Conservation (phyloP, 2,888 invertebrate species). For the Dinocampus coccinellae region DNA sequence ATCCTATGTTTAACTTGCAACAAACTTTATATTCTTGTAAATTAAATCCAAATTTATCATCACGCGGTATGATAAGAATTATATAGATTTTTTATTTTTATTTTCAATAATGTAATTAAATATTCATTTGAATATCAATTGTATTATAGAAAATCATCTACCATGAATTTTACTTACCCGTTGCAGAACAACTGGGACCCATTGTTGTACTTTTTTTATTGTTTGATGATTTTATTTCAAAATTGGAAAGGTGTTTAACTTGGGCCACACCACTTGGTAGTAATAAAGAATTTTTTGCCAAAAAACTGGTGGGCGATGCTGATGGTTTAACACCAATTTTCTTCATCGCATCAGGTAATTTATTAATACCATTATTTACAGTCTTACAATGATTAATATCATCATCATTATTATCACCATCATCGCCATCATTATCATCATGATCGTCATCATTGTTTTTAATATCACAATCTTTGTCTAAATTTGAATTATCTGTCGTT, state of each 20-base stretch:
- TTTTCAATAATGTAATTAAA: neutral
- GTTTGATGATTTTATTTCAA: slow-evolving; percentile 21
- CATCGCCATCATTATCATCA: neutral
- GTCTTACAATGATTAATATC: neutral
- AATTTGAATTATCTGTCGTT: slow-evolving; percentile 35
- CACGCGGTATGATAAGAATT: neutral
- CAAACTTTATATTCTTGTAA: neutral
- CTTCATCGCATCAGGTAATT: slow-evolving; percentile 56
- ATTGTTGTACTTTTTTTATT: slow-evolving; percentile 13
- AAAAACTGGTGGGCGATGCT: slow-evolving; percentile 51
- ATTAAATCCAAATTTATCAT: neutral
- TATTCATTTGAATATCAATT: neutral
- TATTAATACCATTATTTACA: slow-evolving; percentile 16
- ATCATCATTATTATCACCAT: neutral
- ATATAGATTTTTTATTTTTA: no score
- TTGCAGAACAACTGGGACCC: slow-evolving; percentile 60
- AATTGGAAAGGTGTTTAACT: slow-evolving; percentile 51
- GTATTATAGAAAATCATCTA: neutral
- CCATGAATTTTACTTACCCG: slow-evolving; percentile 51
- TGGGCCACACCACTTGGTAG: slow-evolving; percentile 57
- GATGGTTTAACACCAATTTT: slow-evolving; percentile 54
- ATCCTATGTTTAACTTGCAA: neutral
- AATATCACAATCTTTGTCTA: slow-evolving; percentile 3
- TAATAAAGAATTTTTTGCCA: slow-evolving; percentile 55
- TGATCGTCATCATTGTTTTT: neutral